Percentiles rank a stretch among this genome's conserved stretches.
These are phyloP conservation scores for Ephestia elutella DNA, from an alignment of 1,140 invertebrate genomes.

Conservation along the genomic window DNA sequence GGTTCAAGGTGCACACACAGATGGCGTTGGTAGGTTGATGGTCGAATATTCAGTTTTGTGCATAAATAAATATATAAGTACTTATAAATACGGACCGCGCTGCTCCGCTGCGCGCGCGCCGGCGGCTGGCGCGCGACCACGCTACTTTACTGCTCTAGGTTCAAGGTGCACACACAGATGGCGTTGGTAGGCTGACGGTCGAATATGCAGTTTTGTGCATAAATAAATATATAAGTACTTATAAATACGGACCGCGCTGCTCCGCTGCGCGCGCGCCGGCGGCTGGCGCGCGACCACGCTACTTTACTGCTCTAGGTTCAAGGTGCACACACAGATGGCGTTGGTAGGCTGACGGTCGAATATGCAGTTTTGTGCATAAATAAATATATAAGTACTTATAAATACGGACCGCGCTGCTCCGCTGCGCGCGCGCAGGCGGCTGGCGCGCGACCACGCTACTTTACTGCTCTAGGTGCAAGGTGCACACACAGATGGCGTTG, in stretches of 20 bases:
- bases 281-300: constrained; percentile 85
- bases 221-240: no score
- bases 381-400: no score
- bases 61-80: no score
- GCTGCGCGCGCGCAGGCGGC: constrained; percentile 82
- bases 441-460: no score
- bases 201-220: no score
- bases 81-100: no score
- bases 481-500: not conserved
- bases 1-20: constrained; percentile 27
- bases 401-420: constrained; percentile 84
- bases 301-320: constrained; percentile 80
- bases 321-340: not conserved
- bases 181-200: not conserved
- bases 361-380: no score
- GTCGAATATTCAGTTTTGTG: no score
- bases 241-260: no score
- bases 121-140: constrained; percentile 85
- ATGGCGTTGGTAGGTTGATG: not conserved
- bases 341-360: not conserved
- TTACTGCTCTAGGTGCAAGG: constrained; percentile 79
- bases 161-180: not conserved
- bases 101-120: constrained; percentile 83
- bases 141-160: constrained; percentile 82
- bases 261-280: constrained; percentile 82